These are phyloP conservation scores for Bergia sp. DNA, from an alignment of 92 coral and sea anemone genomes.

Conservation along the genomic window DNA sequence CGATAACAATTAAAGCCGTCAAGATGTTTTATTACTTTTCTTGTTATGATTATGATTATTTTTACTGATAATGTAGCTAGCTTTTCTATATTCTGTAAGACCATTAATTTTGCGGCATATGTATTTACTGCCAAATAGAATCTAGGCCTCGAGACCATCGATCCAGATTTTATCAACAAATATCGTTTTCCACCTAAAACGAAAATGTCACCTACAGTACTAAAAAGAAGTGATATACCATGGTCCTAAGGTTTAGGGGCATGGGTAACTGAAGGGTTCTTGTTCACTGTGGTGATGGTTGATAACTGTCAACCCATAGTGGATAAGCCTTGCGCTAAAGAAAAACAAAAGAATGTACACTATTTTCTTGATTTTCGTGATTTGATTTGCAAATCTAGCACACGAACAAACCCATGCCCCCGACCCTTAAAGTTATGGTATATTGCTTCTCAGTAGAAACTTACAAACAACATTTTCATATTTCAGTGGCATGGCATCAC, in stretches of 20 bases:
- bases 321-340: background rate
- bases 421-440: background rate
- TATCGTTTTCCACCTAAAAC: too few species aligned
- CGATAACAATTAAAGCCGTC: too few species aligned
- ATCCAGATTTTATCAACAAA: background rate
- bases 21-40: too few species aligned
- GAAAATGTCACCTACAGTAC: too few species aligned
- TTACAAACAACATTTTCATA: conserved; percentile 42
- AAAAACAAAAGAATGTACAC: too few species aligned
- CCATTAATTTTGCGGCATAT: background rate
- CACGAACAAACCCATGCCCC: background rate
- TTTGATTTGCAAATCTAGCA: background rate
- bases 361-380: background rate
- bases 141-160: background rate
- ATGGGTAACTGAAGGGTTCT: background rate
- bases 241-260: background rate
- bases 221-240: background rate
- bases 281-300: background rate
- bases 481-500: conserved; percentile 5
- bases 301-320: background rate
- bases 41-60: too few species aligned
- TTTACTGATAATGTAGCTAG: background rate
- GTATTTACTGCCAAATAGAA: background rate
- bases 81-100: background rate
- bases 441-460: background rate